Conservation (phyloP, 2,888 invertebrate species). For the Dyspetes luteomarginatus region DNA sequence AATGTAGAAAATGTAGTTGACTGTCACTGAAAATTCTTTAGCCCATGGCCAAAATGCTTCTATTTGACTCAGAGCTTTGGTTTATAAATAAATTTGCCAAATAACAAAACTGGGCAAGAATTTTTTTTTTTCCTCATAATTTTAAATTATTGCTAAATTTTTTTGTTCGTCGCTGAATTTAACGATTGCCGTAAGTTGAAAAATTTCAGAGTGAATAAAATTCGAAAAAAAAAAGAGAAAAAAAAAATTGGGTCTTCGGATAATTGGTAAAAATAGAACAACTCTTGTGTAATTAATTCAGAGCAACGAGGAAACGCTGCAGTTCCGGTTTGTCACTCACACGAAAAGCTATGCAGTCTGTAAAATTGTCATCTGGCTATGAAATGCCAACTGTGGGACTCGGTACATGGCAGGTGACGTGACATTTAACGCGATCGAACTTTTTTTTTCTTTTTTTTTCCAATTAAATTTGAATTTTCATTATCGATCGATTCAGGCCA, state of each 20-base stretch:
- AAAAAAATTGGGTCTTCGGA: neutral
- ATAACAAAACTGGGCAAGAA: neutral
- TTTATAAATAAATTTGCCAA: constrained; percentile 52
- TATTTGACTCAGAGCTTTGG: constrained; percentile 23
- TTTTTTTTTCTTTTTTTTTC: constrained; percentile 30
- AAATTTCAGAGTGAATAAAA: neutral
- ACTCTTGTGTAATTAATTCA: constrained; percentile 67
- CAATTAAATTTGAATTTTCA: constrained; percentile 15
- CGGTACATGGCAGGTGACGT: constrained; percentile 89
- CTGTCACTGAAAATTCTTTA: neutral
- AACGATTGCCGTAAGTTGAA: neutral
- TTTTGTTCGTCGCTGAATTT: neutral
- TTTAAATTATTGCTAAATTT: neutral
- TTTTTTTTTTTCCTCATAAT: neutral
- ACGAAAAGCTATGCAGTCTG: constrained; percentile 70
- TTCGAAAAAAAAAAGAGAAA: neutral
- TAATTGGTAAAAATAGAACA: constrained; percentile 61
- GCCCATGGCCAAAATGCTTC: constrained; percentile 24
- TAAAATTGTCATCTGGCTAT: constrained; percentile 82
- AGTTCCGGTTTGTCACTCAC: constrained; percentile 39
- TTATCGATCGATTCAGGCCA: constrained; percentile 84
- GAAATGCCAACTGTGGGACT: constrained; percentile 89
- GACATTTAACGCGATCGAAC: constrained; percentile 11
- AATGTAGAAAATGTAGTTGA: neutral
- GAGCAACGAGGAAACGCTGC: constrained; percentile 48